Base-by-base conservation (phyloP, 2,113 vertebrate genomes). In the Amblyopsis rosae region DNA sequence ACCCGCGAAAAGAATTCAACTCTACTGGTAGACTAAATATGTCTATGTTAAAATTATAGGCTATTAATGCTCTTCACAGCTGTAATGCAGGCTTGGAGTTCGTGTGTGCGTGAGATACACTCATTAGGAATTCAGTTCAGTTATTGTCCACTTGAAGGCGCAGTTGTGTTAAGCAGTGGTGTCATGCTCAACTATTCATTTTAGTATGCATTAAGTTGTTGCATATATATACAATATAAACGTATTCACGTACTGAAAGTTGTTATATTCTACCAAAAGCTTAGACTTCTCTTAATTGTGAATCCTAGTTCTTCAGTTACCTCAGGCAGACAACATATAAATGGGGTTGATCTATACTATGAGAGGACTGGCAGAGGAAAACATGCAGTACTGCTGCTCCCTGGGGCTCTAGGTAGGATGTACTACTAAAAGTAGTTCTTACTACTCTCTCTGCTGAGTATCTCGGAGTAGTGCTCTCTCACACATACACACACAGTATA, bases 331-430 rank as follows among this genome's bases (percentile, higher is more conserved):
- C 81, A 87, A 59, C 75, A 80, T n/a, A 92, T 98, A 64, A 97
- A 98, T 56, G 95, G 95, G 17, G 92, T 94, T 59, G 83, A 94
- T 32, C 89, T 98, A 17, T 94, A 93, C 83, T 97, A 95, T 1
- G 94, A 94, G 86, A 86, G 73, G 69, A 92, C 92, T 0, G 96
- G 96, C 75, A 76, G 68, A 63, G 96, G 96, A 67, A 83, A 89
- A 4, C 96, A 96, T n/a, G 87, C 84, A 0, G 79, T 96, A 67
- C 88, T 98, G 71, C 83, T 98, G 53, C 86, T 98, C 67, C 96
- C 96, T 0, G 96, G 96, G 32, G 96, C 95, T 89, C 73, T 98
- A 79, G 96, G 96, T 97, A 8, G 35, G 35, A 62, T 16, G 19
- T 62, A 7, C 17, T 32, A 13, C 56, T 32, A 19, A 85, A 79